Conservation (phyloP, 2,888 invertebrate genomes). For the Nysson spinosus region DNA sequence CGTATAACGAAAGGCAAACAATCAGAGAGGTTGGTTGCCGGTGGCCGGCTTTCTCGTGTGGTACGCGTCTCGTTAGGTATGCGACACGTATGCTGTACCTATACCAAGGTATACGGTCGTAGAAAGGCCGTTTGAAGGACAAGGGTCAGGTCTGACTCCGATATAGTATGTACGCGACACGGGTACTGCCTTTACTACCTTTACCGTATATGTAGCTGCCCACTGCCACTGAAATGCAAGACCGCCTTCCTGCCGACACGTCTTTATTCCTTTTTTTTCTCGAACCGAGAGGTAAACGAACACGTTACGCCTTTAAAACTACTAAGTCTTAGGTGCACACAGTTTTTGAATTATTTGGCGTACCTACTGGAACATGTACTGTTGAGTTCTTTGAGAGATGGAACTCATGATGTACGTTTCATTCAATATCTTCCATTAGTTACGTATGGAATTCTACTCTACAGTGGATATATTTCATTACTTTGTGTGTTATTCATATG, state of each 20-base stretch:
- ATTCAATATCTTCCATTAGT: no score
- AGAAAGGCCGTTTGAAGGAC: constrained; percentile 75
- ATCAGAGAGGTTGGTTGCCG: constrained; percentile 38
- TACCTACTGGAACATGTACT: no score
- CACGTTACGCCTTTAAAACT: no score
- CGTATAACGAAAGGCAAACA: constrained; percentile 33
- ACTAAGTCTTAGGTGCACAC: no score
- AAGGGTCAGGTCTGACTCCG: constrained; percentile 67
- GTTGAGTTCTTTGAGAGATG: no score
- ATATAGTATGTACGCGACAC: constrained; percentile 49
- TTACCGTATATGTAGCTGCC: constrained; percentile 51
- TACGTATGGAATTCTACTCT: no score
- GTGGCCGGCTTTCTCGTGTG: constrained; percentile 54
- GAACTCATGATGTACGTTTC: no score
- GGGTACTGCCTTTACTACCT: constrained; percentile 57
- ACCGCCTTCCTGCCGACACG: constrained; percentile 14
- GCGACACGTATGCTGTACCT: constrained; percentile 55
- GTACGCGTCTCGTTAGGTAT: constrained; percentile 57
- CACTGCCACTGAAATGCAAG: constrained; percentile 27
- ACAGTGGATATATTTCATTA: no score
- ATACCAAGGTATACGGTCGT: constrained; percentile 58
- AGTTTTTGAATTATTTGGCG: no score
- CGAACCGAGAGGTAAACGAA: no score
- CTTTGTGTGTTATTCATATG: no score
- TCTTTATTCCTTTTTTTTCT: not conserved